phyloP scores from a whole-genome alignment of 2,797 vertebrate species.

The Hirundo rustica region DNA sequence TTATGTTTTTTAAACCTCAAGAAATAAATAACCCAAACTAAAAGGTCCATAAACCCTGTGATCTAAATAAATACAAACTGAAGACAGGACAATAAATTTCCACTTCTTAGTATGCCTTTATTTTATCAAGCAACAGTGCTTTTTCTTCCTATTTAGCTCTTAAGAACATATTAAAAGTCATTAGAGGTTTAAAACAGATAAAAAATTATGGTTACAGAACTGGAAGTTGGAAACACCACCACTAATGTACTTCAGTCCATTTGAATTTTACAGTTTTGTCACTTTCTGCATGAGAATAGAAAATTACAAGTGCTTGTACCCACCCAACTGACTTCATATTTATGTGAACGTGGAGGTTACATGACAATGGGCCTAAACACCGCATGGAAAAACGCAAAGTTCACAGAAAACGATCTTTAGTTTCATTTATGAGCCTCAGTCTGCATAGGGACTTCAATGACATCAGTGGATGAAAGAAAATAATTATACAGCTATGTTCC shows the following conservation, averaged over 20 bases:
- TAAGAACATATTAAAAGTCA: background rate
- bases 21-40: background rate
- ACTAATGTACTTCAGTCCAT: background rate
- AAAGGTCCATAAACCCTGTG: constrained; percentile 12
- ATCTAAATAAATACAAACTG: background rate
- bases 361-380: background rate
- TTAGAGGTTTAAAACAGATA: background rate
- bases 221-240: background rate
- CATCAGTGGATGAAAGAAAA: background rate
- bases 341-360: background rate
- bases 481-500: background rate
- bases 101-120: background rate
- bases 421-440: background rate
- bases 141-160: background rate
- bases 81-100: background rate
- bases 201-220: background rate
- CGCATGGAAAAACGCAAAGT: background rate
- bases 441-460: background rate
- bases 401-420: background rate
- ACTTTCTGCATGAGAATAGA: background rate
- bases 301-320: background rate
- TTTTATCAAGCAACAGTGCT: background rate
- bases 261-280: background rate
- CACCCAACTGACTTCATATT: background rate
- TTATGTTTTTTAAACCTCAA: background rate